Evolutionary conservation across 2,888 invertebrate genomes (phyloP).

Genomic region (Noctua comes): DNA sequence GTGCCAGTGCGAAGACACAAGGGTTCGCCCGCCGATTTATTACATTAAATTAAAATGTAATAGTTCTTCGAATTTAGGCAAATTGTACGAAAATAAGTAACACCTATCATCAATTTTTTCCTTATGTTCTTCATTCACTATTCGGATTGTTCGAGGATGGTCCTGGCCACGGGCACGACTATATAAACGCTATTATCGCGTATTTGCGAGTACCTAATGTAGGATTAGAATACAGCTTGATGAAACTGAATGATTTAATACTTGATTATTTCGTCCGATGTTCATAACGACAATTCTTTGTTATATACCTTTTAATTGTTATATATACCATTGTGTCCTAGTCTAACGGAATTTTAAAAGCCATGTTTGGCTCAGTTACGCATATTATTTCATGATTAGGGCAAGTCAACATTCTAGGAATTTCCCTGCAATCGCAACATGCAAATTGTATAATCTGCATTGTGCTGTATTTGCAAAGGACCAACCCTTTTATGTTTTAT

Average conservation of each 20-base stretch:
- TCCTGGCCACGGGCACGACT: too few relatives aligned
- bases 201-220: too few relatives aligned
- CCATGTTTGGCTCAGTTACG: neutral
- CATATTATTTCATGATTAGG: constrained; percentile 27
- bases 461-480: constrained; percentile 42
- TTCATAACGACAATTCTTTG: neutral
- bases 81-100: neutral
- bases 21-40: neutral
- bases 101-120: too few relatives aligned
- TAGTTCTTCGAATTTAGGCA: too few relatives aligned
- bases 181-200: too few relatives aligned
- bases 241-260: too few relatives aligned
- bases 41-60: neutral
- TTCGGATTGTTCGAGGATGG: too few relatives aligned
- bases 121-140: too few relatives aligned
- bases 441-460: constrained; percentile 67
- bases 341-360: constrained; percentile 3
- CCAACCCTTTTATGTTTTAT: constrained; percentile 63
- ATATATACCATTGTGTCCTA: neutral
- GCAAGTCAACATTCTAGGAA: constrained; percentile 62
- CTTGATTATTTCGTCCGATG: neutral
- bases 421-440: constrained; percentile 50
- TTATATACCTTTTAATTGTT: too few relatives aligned
- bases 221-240: too few relatives aligned
- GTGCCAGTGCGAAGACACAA: too few relatives aligned